Percentiles rank a stretch among this genome's conserved stretches.
phyloP scores from a whole-genome alignment of 2,113 vertebrate species.

The Colius striatus region DNA sequence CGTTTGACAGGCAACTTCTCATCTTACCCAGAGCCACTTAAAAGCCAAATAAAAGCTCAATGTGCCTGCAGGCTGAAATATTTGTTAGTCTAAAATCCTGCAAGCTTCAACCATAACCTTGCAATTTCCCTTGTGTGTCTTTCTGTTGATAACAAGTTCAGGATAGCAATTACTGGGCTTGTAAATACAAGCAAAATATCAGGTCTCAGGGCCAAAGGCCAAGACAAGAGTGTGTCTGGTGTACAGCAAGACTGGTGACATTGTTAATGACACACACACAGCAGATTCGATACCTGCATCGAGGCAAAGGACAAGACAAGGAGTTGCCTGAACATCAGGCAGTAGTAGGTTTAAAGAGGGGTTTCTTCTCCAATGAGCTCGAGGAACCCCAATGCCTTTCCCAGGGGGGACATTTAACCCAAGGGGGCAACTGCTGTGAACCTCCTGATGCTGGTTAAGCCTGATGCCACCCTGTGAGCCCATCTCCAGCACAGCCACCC shows the following conservation, averaged over 20 bases:
- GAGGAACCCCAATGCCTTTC: neutral
- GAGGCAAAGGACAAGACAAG: neutral
- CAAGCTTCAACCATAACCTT: slow-evolving; percentile 57
- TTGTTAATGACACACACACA: neutral
- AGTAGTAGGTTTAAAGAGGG: neutral
- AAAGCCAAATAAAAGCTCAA: slow-evolving; percentile 56
- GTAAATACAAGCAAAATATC: slow-evolving; percentile 62
- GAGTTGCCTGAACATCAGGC: neutral
- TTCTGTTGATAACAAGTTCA: slow-evolving; percentile 59
- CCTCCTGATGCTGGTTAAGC: neutral
- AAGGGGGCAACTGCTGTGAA: neutral
- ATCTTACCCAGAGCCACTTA: slow-evolving; percentile 78
- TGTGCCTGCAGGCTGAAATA: slow-evolving; percentile 73
- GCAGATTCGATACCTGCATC: neutral
- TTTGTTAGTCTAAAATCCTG: slow-evolving; percentile 67
- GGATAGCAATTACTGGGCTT: slow-evolving; percentile 66
- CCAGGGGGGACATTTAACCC: neutral
- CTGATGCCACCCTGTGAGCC: neutral
- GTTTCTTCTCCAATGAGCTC: neutral
- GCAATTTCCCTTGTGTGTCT: slow-evolving; percentile 67
- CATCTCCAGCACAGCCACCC: neutral
- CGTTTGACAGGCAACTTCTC: slow-evolving; percentile 80
- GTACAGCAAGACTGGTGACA: neutral
- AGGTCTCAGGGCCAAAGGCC: slow-evolving; percentile 48
- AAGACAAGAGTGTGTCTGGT: slow-evolving; percentile 14